Evolutionary conservation across 2,888 invertebrate genomes (phyloP).

Genomic region (Epistrophella euchroma): DNA sequence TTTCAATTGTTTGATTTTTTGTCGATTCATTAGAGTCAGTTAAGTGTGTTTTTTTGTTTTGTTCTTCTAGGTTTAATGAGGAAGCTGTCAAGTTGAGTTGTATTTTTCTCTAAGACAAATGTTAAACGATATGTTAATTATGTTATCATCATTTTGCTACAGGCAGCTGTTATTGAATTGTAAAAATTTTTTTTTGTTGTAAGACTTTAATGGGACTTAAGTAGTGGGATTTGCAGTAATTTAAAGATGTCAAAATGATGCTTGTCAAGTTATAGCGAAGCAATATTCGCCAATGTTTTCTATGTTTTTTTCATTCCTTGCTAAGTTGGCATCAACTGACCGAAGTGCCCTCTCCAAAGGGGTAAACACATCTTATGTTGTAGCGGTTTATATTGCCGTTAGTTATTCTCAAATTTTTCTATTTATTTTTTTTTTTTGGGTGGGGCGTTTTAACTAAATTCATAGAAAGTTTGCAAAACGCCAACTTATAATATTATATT

Average conservation of each 20-base stretch:
- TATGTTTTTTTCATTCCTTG: too few species aligned
- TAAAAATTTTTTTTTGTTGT: not conserved
- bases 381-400: too few species aligned
- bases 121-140: conserved; percentile 4
- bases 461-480: too few species aligned
- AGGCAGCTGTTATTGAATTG: not conserved
- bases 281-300: too few species aligned
- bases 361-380: too few species aligned
- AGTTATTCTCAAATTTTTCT: too few species aligned
- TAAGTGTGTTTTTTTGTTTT: not conserved
- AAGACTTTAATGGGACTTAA: conserved; percentile 10
- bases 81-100: conserved; percentile 25
- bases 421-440: too few species aligned
- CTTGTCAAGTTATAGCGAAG: too few species aligned
- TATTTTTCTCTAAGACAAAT: conserved; percentile 1
- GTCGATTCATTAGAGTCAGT: conserved; percentile 9
- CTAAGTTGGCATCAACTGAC: too few species aligned
- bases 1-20: conserved; percentile 14
- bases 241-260: not conserved
- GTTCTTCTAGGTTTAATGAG: conserved; percentile 1
- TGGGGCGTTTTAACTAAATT: too few species aligned
- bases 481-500: too few species aligned
- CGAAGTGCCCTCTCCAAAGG: too few species aligned
- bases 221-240: not conserved
- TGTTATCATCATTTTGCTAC: not conserved